Conservation (phyloP, 2,888 invertebrate species). For the Leptinotarsa rubiginosa region DNA sequence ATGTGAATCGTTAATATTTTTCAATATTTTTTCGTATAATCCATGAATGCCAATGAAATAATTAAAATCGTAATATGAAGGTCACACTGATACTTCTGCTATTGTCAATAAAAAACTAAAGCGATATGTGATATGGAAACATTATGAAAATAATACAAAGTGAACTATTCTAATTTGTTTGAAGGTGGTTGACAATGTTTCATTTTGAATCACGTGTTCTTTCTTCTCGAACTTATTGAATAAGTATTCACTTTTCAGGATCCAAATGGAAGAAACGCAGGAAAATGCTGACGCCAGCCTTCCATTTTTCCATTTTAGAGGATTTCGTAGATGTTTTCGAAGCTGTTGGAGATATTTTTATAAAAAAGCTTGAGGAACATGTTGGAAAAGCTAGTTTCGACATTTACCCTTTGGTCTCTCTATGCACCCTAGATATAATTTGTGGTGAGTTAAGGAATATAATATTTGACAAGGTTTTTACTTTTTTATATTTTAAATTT, state of each 20-base stretch:
- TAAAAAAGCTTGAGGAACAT: constrained; percentile 67
- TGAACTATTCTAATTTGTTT: too few species aligned
- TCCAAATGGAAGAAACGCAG: constrained; percentile 76
- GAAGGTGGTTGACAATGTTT: too few species aligned
- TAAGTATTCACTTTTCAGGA: constrained; percentile 49
- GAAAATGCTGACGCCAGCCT: constrained; percentile 81
- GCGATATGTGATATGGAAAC: too few species aligned
- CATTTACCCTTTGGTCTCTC: constrained; percentile 73
- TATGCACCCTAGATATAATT: constrained; percentile 73
- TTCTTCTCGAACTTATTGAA: too few species aligned
- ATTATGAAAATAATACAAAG: too few species aligned
- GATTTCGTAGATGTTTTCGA: constrained; percentile 79
- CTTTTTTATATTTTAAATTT: background rate
- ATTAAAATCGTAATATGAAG: too few species aligned
- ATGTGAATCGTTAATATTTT: too few species aligned
- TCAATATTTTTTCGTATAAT: too few species aligned
- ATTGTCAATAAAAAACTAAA: too few species aligned
- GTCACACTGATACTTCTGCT: too few species aligned
- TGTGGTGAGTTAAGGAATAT: constrained; percentile 67
- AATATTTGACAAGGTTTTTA: background rate
- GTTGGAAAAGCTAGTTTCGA: constrained; percentile 68
- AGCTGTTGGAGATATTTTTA: constrained; percentile 71
- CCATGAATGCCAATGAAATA: too few species aligned
- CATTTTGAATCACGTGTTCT: too few species aligned
- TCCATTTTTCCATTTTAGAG: constrained; percentile 82